Evolutionary conservation across 2,113 vertebrate genomes (phyloP).

Genomic region (Nycticebus coucang): DNA sequence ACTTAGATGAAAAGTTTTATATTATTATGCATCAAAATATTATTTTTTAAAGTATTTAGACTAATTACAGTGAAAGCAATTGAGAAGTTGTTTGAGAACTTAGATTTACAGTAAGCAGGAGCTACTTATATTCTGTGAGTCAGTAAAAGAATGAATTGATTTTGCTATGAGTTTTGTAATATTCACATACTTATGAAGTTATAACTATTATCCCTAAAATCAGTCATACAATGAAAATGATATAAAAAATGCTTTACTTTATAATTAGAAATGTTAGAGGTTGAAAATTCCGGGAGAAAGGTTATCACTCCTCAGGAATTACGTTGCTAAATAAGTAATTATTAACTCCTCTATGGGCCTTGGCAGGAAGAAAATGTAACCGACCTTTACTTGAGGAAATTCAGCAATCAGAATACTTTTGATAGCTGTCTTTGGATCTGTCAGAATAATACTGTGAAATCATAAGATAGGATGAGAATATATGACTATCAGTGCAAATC

Average conservation of each 20-base stretch:
- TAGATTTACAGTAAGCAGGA: constrained; percentile 17
- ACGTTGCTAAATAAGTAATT: constrained; percentile 1
- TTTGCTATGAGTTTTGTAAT: constrained; percentile 51
- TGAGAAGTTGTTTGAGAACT: constrained; percentile 54
- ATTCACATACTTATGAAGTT: constrained; percentile 22
- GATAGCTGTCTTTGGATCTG: background rate
- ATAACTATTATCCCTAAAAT: background rate
- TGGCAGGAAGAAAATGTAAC: background rate
- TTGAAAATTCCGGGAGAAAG: background rate
- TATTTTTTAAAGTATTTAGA: background rate
- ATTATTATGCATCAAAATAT: constrained; percentile 30
- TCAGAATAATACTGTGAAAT: constrained; percentile 17
- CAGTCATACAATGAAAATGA: constrained; percentile 20
- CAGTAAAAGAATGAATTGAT: constrained; percentile 34
- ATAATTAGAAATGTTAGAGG: constrained; percentile 5
- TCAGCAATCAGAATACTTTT: background rate
- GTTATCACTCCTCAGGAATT: background rate
- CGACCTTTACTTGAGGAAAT: constrained; percentile 47
- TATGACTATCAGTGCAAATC: background rate
- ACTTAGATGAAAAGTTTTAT: background rate
- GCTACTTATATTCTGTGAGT: background rate
- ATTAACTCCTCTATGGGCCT: background rate
- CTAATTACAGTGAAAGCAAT: constrained; percentile 30
- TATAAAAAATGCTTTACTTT: background rate
- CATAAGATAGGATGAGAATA: background rate